These are phyloP conservation scores for Hymenopus coronatus DNA, from an alignment of 2,888 invertebrate species.

Conservation along the genomic window DNA sequence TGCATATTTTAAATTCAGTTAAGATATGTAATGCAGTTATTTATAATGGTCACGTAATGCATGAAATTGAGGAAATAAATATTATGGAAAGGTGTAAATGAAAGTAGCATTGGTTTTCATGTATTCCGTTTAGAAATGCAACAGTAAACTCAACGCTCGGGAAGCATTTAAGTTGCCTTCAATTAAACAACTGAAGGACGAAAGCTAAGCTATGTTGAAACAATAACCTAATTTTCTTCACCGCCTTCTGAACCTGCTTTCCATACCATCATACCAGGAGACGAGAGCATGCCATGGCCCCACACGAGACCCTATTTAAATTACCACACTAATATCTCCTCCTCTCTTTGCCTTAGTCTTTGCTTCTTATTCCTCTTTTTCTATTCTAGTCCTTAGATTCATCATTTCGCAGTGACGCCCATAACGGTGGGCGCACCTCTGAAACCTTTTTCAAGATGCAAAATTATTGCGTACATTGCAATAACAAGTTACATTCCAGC, in stretches of 20 bases:
- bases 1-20: too few relatives aligned
- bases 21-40: too few relatives aligned
- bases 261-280: not conserved
- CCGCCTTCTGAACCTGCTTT: not conserved
- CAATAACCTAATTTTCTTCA: not conserved
- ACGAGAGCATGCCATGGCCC: not conserved
- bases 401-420: not conserved
- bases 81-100: too few relatives aligned
- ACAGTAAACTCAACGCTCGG: too few relatives aligned
- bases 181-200: not conserved
- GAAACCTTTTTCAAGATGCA: not conserved
- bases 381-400: not conserved
- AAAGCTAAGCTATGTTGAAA: not conserved
- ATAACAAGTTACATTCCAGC: not conserved
- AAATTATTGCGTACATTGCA: not conserved
- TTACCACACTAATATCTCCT: not conserved
- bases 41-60: too few relatives aligned
- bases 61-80: too few relatives aligned
- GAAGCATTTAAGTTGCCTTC: not conserved
- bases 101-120: too few relatives aligned
- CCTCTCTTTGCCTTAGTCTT: not conserved
- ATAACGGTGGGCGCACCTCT: not conserved
- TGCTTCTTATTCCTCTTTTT: not conserved
- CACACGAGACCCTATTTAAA: not conserved
- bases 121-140: too few relatives aligned